Conservation (phyloP, 2,888 invertebrate species). For the Pycnomerus fuliginosus region DNA sequence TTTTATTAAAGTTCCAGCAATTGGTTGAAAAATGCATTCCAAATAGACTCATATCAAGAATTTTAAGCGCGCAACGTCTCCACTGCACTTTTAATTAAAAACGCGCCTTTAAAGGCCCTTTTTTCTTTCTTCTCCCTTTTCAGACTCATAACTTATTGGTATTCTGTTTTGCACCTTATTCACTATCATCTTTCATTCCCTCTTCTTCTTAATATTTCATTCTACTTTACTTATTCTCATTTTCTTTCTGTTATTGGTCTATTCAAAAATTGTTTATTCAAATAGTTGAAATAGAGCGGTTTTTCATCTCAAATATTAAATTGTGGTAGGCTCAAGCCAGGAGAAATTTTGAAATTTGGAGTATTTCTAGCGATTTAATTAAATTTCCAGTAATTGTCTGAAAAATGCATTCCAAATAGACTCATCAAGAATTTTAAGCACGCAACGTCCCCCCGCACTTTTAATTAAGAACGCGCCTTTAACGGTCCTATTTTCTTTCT, state of each 20-base stretch:
- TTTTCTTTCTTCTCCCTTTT: conserved; percentile 32
- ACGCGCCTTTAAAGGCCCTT: conserved; percentile 21
- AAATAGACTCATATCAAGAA: conserved; percentile 4
- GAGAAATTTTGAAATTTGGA: conserved; percentile 4
- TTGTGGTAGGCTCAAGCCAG: conserved; percentile 5
- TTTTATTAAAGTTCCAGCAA: too few species aligned
- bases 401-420: conserved; percentile 5
- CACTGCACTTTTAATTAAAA: conserved; percentile 13
- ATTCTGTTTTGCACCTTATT: too few species aligned
- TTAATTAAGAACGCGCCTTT: conserved; percentile 15
- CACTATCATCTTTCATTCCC: too few species aligned
- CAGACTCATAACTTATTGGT: conserved; percentile 36
- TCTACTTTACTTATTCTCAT: too few species aligned
- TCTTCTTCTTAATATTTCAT: too few species aligned
- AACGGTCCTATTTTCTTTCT: conserved; percentile 29
- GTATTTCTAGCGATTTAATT: too few species aligned
- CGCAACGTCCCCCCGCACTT: conserved; percentile 6
- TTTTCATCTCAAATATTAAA: conserved; percentile 6
- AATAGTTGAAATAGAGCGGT: too few species aligned
- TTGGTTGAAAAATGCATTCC: conserved; percentile 8
- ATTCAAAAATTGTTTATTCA: too few species aligned
- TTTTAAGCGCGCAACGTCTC: conserved; percentile 4
- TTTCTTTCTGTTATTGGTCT: too few species aligned
- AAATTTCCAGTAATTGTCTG: too few species aligned
- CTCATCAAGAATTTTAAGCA: conserved; percentile 4